A percentile compares a stretch with the other conserved stretches of the same genome.
Evolutionary conservation across 2,888 invertebrate genomes (phyloP).

Genomic region (Malthinus seriepunctatus): DNA sequence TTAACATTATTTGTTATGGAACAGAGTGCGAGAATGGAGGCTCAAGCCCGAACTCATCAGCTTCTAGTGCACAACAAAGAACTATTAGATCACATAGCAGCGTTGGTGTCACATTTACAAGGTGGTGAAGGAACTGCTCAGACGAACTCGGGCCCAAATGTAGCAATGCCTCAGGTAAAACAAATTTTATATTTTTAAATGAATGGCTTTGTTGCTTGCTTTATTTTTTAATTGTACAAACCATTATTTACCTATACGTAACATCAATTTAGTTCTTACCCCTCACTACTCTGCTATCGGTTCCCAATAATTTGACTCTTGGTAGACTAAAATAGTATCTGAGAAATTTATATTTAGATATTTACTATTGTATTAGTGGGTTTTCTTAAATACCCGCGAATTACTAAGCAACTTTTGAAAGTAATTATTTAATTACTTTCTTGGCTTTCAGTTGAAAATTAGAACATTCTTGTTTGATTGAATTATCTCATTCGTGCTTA

Average conservation of each 20-base stretch:
- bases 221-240: neutral
- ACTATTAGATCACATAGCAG: slow-evolving; percentile 90
- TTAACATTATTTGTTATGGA: neutral
- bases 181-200: neutral
- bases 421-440: no score
- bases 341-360: no score
- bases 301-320: neutral
- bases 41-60: slow-evolving; percentile 87
- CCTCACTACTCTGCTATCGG: no score
- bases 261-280: no score
- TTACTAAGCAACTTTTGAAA: no score
- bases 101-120: slow-evolving; percentile 85
- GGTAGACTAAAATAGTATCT: neutral
- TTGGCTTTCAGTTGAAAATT: no score
- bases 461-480: no score
- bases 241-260: neutral
- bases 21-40: slow-evolving; percentile 53
- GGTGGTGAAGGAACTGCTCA: slow-evolving; percentile 67
- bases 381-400: no score
- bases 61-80: slow-evolving; percentile 93
- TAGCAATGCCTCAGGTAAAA: slow-evolving; percentile 71
- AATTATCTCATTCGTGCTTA: no score
- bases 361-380: no score
- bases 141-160: slow-evolving; percentile 58
- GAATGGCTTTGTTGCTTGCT: slow-evolving; percentile 17